Percentiles rank a stretch among this genome's conserved stretches.
phyloP scores from a whole-genome alignment of 2,888 invertebrate species.

The Pandemis heparana region DNA sequence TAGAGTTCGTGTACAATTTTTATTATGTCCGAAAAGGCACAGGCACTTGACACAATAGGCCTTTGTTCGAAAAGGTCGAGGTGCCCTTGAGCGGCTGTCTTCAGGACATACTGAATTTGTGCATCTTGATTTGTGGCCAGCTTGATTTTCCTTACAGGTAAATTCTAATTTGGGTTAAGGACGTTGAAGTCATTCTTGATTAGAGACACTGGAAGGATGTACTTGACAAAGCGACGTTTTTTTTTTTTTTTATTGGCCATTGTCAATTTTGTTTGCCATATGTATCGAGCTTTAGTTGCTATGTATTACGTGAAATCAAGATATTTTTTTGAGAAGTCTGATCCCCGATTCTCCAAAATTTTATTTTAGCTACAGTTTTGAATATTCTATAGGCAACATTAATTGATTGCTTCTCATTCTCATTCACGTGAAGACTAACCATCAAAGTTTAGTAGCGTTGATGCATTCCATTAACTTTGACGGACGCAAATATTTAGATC shows the following conservation, averaged over 20 bases:
- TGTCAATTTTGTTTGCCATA: background rate
- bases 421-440: background rate
- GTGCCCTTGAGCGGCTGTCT: constrained; percentile 10
- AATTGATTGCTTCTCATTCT: background rate
- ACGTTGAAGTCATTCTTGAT: constrained; percentile 6
- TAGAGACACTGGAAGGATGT: too few species aligned
- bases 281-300: too few species aligned
- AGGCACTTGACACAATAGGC: constrained; percentile 22
- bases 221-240: background rate
- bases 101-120: constrained; percentile 10
- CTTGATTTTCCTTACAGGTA: constrained; percentile 26
- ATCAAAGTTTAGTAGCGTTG: background rate
- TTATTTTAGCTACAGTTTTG: too few species aligned
- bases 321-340: background rate
- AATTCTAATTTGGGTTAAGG: constrained; percentile 10
- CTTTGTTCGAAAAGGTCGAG: constrained; percentile 19
- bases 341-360: background rate
- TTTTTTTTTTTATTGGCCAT: too few species aligned
- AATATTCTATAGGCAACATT: background rate
- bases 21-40: constrained; percentile 19
- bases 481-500: background rate
- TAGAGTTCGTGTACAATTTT: constrained; percentile 22
- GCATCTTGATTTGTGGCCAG: constrained; percentile 16
- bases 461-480: background rate
- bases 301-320: too few species aligned